Percentiles rank a stretch among this genome's conserved stretches.
phyloP scores from a whole-genome alignment of 2,888 invertebrate species.

The Drosophila rellima region DNA sequence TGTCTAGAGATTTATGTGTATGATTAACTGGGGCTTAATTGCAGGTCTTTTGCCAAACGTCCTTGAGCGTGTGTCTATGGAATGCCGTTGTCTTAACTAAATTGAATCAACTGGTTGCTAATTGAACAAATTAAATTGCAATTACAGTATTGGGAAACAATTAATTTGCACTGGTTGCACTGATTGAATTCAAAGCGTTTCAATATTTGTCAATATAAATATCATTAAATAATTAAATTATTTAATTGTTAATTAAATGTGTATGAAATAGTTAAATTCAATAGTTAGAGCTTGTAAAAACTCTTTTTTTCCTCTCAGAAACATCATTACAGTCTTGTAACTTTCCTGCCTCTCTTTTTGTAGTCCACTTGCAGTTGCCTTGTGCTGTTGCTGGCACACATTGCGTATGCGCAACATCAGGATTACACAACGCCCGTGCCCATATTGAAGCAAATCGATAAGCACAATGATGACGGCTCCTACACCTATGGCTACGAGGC shows the following conservation, averaged over 20 bases:
- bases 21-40: slow-evolving; percentile 57
- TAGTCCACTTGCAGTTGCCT: slow-evolving; percentile 35
- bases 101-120: slow-evolving; percentile 33
- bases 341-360: neutral
- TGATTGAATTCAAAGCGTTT: neutral
- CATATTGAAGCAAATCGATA: slow-evolving; percentile 93
- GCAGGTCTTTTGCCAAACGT: slow-evolving; percentile 39
- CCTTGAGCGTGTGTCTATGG: slow-evolving; percentile 48
- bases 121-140: slow-evolving; percentile 17
- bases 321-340: neutral
- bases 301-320: neutral
- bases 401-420: slow-evolving; percentile 83
- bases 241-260: no score
- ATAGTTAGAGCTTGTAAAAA: neutral
- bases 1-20: slow-evolving; percentile 46
- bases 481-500: slow-evolving; percentile 96
- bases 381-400: slow-evolving; percentile 56
- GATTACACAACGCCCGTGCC: slow-evolving; percentile 91
- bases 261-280: no score
- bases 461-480: slow-evolving; percentile 94
- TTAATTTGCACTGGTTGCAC: neutral
- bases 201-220: slow-evolving; percentile 5
- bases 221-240: neutral
- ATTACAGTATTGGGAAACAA: slow-evolving; percentile 12
- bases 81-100: slow-evolving; percentile 35